These are phyloP conservation scores for Perithous albicinctus DNA, from an alignment of 2,888 invertebrate genomes.

Conservation along the genomic window DNA sequence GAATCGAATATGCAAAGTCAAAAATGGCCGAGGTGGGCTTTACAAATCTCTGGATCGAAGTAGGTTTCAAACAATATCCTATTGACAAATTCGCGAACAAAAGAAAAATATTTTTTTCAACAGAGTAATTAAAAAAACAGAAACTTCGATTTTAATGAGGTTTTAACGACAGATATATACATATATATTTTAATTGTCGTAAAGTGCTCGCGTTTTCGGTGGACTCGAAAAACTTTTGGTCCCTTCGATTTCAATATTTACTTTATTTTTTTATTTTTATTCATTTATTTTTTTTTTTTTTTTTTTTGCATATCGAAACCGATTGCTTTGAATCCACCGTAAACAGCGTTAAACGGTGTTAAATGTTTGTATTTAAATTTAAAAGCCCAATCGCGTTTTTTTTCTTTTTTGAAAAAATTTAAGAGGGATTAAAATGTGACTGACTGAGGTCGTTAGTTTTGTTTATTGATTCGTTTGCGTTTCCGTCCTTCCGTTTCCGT, in stretches of 20 bases:
- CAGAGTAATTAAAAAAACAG: not conserved
- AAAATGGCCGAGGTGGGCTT: constrained; percentile 95
- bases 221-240: not conserved
- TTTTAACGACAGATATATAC: constrained; percentile 3
- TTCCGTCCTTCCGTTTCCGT: constrained; percentile 65
- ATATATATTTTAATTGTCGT: constrained; percentile 1
- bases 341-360: not conserved
- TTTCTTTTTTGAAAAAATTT: constrained; percentile 12
- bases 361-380: constrained; percentile 1
- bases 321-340: constrained; percentile 25
- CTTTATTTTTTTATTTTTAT: not conserved
- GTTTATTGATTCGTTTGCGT: constrained; percentile 67
- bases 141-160: not conserved
- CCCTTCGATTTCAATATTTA: not conserved
- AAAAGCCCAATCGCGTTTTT: constrained; percentile 25
- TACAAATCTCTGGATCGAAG: constrained; percentile 86
- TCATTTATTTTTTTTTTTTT: not conserved
- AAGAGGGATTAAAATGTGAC: not conserved
- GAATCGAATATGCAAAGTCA: constrained; percentile 99
- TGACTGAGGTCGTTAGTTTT: constrained; percentile 54
- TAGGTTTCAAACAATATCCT: constrained; percentile 83
- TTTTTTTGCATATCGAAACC: not conserved
- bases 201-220: not conserved
- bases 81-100: constrained; percentile 21
- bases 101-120: constrained; percentile 35